These are phyloP conservation scores for Augiades crinisus DNA, from an alignment of 2,888 invertebrate species.

Conservation along the genomic window DNA sequence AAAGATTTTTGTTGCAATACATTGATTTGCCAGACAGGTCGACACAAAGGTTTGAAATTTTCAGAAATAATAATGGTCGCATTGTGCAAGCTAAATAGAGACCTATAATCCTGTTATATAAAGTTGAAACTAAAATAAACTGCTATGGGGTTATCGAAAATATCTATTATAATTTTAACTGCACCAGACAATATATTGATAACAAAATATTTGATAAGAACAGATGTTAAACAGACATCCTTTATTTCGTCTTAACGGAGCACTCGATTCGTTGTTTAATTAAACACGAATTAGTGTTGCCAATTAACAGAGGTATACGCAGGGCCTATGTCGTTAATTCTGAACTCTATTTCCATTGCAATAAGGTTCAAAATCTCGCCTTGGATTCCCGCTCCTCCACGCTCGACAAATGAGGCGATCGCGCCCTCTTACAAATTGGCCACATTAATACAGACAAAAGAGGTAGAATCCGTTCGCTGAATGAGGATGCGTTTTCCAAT, in stretches of 20 bases:
- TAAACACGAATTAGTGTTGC: slow-evolving; percentile 60
- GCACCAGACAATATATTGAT: too few species aligned
- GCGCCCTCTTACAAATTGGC: slow-evolving; percentile 76
- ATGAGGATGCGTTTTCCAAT: slow-evolving; percentile 36
- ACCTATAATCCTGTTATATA: too few species aligned
- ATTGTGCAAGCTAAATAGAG: too few species aligned
- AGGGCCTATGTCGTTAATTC: slow-evolving; percentile 21
- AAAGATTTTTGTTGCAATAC: too few species aligned
- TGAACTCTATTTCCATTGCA: slow-evolving; percentile 22
- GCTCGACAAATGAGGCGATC: slow-evolving; percentile 67
- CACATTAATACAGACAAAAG: slow-evolving; percentile 67
- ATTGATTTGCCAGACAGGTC: too few species aligned
- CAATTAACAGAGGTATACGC: slow-evolving; percentile 49
- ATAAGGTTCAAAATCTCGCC: slow-evolving; percentile 28
- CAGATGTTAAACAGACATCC: slow-evolving; percentile 39
- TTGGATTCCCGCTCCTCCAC: slow-evolving; percentile 34
- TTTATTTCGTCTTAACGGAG: slow-evolving; percentile 27
- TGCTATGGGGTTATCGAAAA: too few species aligned
- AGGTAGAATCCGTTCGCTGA: slow-evolving; percentile 34
- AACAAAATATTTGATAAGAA: background rate
- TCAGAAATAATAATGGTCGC: too few species aligned
- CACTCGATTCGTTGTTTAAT: slow-evolving; percentile 47
- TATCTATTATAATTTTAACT: too few species aligned
- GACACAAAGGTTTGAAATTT: too few species aligned
- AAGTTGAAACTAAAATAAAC: too few species aligned